A percentile compares a stretch with the other conserved stretches of the same genome.
Evolutionary conservation across 2,888 invertebrate species (phyloP).

Genomic region (Lithophane ornitopus): DNA sequence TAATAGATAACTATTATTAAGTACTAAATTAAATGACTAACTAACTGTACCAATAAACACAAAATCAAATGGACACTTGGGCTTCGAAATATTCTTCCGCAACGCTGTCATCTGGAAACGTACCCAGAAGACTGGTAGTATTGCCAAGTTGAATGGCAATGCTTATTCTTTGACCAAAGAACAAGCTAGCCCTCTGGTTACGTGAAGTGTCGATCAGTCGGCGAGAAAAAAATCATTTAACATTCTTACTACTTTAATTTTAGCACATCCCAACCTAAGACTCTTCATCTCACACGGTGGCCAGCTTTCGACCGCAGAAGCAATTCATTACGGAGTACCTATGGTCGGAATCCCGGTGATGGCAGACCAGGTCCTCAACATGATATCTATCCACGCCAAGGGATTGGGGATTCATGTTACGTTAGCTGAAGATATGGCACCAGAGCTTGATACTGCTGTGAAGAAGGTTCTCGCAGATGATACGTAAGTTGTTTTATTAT

Average conservation of each 20-base stretch:
- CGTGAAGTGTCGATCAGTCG: too few relatives aligned
- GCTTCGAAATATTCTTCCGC: too few relatives aligned
- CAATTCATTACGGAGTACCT: conserved; percentile 83
- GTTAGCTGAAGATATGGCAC: conserved; percentile 72
- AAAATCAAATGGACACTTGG: too few relatives aligned
- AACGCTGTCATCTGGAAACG: too few relatives aligned
- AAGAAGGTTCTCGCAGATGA: conserved; percentile 72
- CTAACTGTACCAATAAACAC: too few relatives aligned
- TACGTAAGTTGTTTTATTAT: conserved; percentile 59
- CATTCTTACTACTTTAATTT: conserved; percentile 31
- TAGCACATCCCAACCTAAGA: conserved; percentile 79
- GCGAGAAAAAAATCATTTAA: too few relatives aligned
- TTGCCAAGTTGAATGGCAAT: too few relatives aligned
- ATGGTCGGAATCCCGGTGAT: conserved; percentile 80
- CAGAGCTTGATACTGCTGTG: conserved; percentile 72
- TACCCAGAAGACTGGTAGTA: too few relatives aligned
- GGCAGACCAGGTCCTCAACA: conserved; percentile 81
- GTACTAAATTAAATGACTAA: too few relatives aligned
- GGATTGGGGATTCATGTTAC: conserved; percentile 77
- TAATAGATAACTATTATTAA: too few relatives aligned
- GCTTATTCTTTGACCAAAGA: too few relatives aligned
- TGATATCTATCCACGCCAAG: conserved; percentile 74
- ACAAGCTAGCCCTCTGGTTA: too few relatives aligned
- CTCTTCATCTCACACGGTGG: conserved; percentile 85
- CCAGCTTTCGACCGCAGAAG: conserved; percentile 81